phyloP scores from a whole-genome alignment of 2,113 vertebrate species.

The Apistogramma diplotaenia region DNA sequence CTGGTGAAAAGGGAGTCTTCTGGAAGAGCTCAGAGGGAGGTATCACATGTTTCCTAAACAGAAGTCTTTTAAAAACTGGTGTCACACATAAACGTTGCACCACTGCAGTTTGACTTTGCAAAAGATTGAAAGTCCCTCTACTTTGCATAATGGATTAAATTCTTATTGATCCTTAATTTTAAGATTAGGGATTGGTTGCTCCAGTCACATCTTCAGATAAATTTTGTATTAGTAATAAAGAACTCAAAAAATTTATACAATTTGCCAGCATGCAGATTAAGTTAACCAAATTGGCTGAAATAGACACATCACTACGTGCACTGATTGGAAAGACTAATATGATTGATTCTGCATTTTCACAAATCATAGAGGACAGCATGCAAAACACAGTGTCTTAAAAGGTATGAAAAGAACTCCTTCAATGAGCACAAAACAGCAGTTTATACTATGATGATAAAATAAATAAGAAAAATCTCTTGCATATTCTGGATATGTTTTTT shows the following conservation, averaged over 20 bases:
- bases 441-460: conserved; percentile 28
- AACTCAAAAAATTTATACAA: neutral
- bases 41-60: neutral
- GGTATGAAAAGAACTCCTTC: neutral
- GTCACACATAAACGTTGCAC: neutral
- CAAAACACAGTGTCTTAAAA: neutral
- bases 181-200: neutral
- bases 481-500: conserved; percentile 46
- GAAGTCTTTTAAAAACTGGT: neutral
- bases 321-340: neutral
- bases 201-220: neutral
- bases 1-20: neutral
- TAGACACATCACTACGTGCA: neutral
- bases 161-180: neutral
- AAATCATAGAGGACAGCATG: neutral
- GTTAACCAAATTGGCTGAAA: neutral
- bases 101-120: neutral
- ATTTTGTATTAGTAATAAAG: neutral
- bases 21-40: neutral
- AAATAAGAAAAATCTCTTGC: conserved; percentile 33
- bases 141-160: neutral
- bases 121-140: neutral
- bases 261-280: neutral
- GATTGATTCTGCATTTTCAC: neutral
- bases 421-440: neutral